Evolutionary conservation across 2,888 invertebrate genomes (phyloP), one percentile per base, ranked within the genome.

Genomic region (Hydroisotoma schaefferi): DNA sequence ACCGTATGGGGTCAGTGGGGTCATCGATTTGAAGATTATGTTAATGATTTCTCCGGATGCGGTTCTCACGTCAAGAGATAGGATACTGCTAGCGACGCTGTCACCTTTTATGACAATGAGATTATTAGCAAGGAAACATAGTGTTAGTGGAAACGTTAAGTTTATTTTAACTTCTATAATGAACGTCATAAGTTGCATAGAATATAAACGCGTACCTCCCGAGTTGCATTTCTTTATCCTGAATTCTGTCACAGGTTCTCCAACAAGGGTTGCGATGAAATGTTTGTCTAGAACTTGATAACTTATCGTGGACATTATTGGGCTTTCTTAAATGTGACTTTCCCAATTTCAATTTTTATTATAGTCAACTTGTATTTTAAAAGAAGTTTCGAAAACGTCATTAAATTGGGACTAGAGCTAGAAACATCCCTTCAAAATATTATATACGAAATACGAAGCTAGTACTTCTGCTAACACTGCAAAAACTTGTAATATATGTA

Each of bases 1-100:
- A 23, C 46, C 46, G 6, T 22, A 46, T 6, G 46, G 46, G 15
- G 46, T 55, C 0, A 62, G 4, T 0, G 62, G 62, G 12, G 58
- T 23, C 15, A 58, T 47, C 3, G 63, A 55, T 46, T 67, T 67
- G 18, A 57, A 33, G 2, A 65, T 48, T 6, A 59, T 20, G 2
- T 27, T 22, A 3, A 54, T 22, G 5, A 23, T 55, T 12, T 49
- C 48, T 4, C 59, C 62, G 18, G 55, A 28, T 27, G 52, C 53
- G 15, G 61, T 61, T 46, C 46, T 22, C 12, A 46, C 46, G 15
- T 46, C 46, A 5, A 46, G 6, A 20, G 46, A 23, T 25, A 46
- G 23, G 25, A 46, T 46, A 15, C 25, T 46, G 15, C 46, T 46
- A 12, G 25, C 23, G 6, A 3, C 22, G 25, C 18, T 23, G 22